Percentiles rank a stretch among this genome's conserved stretches.
Conservation (phyloP, 2,113 vertebrate species). For the Chascanopsetta lugubris region DNA sequence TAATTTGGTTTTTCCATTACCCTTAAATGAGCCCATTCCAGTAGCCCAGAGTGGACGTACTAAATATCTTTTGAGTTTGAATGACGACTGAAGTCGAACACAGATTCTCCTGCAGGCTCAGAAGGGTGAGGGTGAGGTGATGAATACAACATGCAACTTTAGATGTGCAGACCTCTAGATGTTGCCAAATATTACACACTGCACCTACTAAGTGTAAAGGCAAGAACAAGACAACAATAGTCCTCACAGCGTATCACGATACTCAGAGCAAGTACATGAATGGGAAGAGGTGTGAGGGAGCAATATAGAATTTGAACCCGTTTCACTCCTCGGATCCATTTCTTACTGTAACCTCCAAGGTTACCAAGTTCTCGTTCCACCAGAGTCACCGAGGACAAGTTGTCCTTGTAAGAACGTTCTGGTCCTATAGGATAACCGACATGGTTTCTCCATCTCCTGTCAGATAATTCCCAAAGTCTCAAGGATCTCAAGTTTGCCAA, state of each 20-base stretch:
- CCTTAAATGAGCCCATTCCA: too few species aligned
- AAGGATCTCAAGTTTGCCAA: slow-evolving; percentile 71
- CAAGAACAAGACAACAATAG: slow-evolving; percentile 3
- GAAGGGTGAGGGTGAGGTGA: too few species aligned
- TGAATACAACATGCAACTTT: too few species aligned
- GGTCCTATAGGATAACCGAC: slow-evolving; percentile 46
- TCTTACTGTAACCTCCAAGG: background rate
- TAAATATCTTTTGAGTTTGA: too few species aligned
- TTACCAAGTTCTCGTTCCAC: slow-evolving; percentile 48
- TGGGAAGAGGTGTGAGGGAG: background rate
- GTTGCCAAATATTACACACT: too few species aligned
- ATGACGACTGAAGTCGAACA: too few species aligned
- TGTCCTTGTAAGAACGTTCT: slow-evolving; percentile 40
- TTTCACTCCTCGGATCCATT: slow-evolving; percentile 5
- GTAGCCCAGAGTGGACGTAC: too few species aligned
- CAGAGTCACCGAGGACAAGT: slow-evolving; percentile 28
- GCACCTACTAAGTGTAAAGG: too few species aligned
- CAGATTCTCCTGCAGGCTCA: too few species aligned
- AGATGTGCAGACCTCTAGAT: too few species aligned
- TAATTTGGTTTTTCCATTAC: too few species aligned
- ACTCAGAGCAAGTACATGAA: background rate
- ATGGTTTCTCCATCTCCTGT: slow-evolving; percentile 58
- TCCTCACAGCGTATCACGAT: background rate
- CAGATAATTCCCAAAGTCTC: slow-evolving; percentile 59
- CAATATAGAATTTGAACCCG: slow-evolving; percentile 7